These are phyloP conservation scores for Plectrocnemia conspersa DNA, from an alignment of 1,140 invertebrate genomes.

Conservation along the genomic window DNA sequence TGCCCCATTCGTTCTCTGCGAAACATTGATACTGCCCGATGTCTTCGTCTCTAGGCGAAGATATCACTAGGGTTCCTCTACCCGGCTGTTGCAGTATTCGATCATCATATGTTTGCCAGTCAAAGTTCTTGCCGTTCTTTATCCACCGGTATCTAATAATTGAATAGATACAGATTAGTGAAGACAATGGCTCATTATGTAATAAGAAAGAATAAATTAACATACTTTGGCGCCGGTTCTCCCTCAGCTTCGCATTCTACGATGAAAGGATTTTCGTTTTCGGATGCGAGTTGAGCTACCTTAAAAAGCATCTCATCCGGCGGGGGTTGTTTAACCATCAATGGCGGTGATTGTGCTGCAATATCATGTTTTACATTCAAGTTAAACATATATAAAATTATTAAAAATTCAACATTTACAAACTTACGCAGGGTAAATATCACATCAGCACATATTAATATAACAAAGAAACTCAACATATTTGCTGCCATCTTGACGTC, in stretches of 20 bases:
- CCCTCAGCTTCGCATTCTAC: constrained; percentile 93
- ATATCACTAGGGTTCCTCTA: constrained; percentile 85
- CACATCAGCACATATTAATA: no score
- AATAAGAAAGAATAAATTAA: constrained; percentile 27
- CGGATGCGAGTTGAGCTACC: constrained; percentile 72
- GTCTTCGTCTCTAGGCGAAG: constrained; percentile 84
- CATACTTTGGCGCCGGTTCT: constrained; percentile 82
- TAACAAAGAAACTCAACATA: no score
- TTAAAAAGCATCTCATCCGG: constrained; percentile 87
- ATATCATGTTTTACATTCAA: no score
- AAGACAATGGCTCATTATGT: neutral
- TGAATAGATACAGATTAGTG: constrained; percentile 9
- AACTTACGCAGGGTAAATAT: no score
- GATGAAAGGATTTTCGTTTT: constrained; percentile 90
- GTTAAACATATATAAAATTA: no score
- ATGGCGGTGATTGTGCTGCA: constrained; percentile 76
- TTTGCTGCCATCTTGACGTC: no score
- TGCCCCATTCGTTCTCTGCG: constrained; percentile 91
- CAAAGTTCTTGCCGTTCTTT: constrained; percentile 90
- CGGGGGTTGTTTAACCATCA: constrained; percentile 86
- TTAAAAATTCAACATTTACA: no score
- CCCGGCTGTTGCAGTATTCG: constrained; percentile 90
- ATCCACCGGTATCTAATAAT: constrained; percentile 84
- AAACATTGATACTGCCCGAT: constrained; percentile 97
- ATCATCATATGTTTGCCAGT: constrained; percentile 87